Base-by-base conservation (phyloP, 2,797 vertebrate species). In the Perodicticus potto region DNA sequence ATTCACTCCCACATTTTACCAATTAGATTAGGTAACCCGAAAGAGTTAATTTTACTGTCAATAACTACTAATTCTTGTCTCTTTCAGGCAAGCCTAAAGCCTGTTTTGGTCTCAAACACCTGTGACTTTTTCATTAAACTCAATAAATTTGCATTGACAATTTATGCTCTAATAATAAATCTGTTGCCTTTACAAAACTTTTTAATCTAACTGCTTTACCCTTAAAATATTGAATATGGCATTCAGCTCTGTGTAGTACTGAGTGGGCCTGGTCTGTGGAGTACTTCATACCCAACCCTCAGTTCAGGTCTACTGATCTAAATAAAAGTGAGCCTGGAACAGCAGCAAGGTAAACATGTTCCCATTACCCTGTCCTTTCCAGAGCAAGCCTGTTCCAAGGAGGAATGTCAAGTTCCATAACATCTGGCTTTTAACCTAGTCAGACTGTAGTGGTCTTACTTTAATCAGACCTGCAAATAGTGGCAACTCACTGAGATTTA, bases 111-210 rank as follows among this genome's bases (percentile, higher is more conserved):
- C 37, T 70, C 34, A 61, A 81, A 55, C 80, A 59, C 37, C 61
- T 95, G 67, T 63, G 86, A 86, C 29, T 86, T 94, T 72, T 61
- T 53, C 5, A 73, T 55, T n/a, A 84, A 86, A 82, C 6, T 70
- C 53, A 65, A 43, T 57, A 90, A 89, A 63, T 65, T 34, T 70
- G 49, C 67, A 69, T 0, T 32, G 82, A 82, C n/a, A 57, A 32
- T 1, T n/a, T 10, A n/a, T n/a, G 84, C 8, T 65, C 12, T 43
- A 43, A 5, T 57, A 70, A 20, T 3, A 4, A 49, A 37, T 67
- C 27, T 37, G 53, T n/a, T 23, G 84, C 29, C 29, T 61, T 87
- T 37, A n/a, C 67, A 20, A 40, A 95, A 84, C 19, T 9, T 69
- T 87, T 73, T 53, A 49, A 1, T 77, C 76, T 61, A 85, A 9